Evolutionary conservation across 2,797 vertebrate genomes (phyloP), one percentile per base, ranked within the genome.

Genomic region (Lepus oiostolus): DNA sequence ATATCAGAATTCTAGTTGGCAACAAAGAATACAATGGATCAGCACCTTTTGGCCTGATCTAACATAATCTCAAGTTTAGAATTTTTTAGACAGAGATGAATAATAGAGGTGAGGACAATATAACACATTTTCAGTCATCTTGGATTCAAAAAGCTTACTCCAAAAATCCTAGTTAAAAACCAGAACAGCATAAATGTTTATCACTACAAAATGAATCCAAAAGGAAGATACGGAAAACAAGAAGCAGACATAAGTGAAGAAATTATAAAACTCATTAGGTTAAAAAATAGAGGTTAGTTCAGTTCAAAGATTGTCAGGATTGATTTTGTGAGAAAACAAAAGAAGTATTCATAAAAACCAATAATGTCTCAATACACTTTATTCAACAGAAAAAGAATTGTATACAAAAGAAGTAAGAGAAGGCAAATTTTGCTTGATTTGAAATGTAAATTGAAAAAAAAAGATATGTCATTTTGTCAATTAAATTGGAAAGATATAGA

Each of bases 361-460:
- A 26, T 17, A 10, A 52, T 54, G 4, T 24, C 47, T 63, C 8
- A 68, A 19, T 50, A 50, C 65, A 74, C 32, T 38, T 13, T 28
- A 76, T 71, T 17, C 52, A 50, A 83, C n/a, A 58, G 22, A 13
- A 16, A 42, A 1, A 80, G 2, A 81, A 28, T 32, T 16, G 3
- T 26, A 50, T 10, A n/a, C 7, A 60, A 22, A 38, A 81, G 8
- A 62, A 38, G 13, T 62, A 30, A 93, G 62, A 86, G 10, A 67
- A 47, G 14, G 30, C 16, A 35, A 22, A 70, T 52, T 68, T 89
- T 93, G 17, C 21, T 75, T 60, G 58, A 88, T 50, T 58, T 26
- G 10, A 88, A 74, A 58, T 82, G 4, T 28, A 81, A 11, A 85
- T 80, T 17, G 67, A 60, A 72, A 80, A 38, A 85, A 91, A 91